Base-by-base conservation (phyloP, 92 coral and sea anemone species). In the Heliopora coerulea region DNA sequence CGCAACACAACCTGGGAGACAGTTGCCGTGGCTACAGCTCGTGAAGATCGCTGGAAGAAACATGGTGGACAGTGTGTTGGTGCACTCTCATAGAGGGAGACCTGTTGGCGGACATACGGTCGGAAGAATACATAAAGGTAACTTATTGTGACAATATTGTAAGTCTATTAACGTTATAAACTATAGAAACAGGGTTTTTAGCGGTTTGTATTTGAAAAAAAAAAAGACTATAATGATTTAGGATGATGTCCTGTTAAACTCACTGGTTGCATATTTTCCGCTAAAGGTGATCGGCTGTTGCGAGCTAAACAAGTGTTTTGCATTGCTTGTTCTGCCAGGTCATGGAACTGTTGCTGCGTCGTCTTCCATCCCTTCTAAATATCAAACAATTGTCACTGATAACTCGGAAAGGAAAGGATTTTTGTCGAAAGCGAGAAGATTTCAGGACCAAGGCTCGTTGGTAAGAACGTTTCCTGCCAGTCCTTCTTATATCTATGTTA, bases 341-440 rank as follows among this genome's bases (percentile, higher is more conserved):
- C 98, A 90, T 82, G 98, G 98, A 0, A 90, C 89, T 18, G 83
- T 91, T 56, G 98, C 96, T 6, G 98, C 98, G 25, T 85, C 98
- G 17, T 88, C 96, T 24, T 93, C 98, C 20, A 93, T 93, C 27
- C 98, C 98, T 25, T 87, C 96, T 73, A 91, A 88, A 78, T 93
- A 85, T 69, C 98, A 93, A 72, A 93, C 98, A 49, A 79, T 88
- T 8, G 96, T 93, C 11, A 74, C 85, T 30, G 96, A 93, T 65
- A 87, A 90, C 70, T 85, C 98, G 3, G 98, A 93, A 78, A 93
- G 65, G 79, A 93, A 93, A 68, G 98, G 98, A 3, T 93, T 93
- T 62, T 78, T 93, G 52, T 90, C 98, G 14, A 74, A 86, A 48
- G 82, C 91, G 23, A 89, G 76, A 68, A 82, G 98, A 60, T 93